Percentiles rank a stretch among this genome's conserved stretches.
Evolutionary conservation across 2,113 vertebrate genomes (phyloP).

Genomic region (Nicator chloris): DNA sequence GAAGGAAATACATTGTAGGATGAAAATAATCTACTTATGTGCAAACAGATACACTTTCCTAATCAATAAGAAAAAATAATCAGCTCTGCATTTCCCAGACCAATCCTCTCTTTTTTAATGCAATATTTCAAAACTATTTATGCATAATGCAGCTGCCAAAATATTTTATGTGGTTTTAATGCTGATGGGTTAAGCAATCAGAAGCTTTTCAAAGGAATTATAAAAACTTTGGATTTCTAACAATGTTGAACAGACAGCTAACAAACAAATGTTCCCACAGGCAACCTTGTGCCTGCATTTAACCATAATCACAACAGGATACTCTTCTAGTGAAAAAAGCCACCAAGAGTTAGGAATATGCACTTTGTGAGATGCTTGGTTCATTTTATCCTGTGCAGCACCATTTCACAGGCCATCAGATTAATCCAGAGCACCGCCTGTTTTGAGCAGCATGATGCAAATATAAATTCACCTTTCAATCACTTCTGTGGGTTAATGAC

Average conservation of each 20-base stretch:
- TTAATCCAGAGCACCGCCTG: slow-evolving; percentile 35
- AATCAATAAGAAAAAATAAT: not conserved
- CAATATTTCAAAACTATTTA: slow-evolving; percentile 5
- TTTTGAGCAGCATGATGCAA: slow-evolving; percentile 54
- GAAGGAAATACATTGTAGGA: not conserved
- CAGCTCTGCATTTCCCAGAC: not conserved
- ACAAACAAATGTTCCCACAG: not conserved
- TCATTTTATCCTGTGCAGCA: slow-evolving; percentile 20
- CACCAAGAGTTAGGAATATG: not conserved
- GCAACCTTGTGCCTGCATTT: not conserved
- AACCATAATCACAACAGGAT: not conserved
- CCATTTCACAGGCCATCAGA: slow-evolving; percentile 34
- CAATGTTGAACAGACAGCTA: not conserved
- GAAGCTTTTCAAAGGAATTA: slow-evolving; percentile 12
- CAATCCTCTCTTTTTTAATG: not conserved
- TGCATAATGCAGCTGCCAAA: slow-evolving; percentile 11
- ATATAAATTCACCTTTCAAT: slow-evolving; percentile 79
- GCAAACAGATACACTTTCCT: slow-evolving; percentile 7
- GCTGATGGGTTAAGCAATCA: not conserved
- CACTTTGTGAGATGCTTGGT: not conserved
- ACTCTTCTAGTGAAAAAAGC: not conserved
- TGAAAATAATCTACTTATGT: not conserved
- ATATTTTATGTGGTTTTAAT: not conserved
- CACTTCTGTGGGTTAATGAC: slow-evolving; percentile 77
- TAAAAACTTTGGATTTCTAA: not conserved